phyloP scores from a whole-genome alignment of 2,888 invertebrate genomes.

The Chrysina gloriosa region DNA sequence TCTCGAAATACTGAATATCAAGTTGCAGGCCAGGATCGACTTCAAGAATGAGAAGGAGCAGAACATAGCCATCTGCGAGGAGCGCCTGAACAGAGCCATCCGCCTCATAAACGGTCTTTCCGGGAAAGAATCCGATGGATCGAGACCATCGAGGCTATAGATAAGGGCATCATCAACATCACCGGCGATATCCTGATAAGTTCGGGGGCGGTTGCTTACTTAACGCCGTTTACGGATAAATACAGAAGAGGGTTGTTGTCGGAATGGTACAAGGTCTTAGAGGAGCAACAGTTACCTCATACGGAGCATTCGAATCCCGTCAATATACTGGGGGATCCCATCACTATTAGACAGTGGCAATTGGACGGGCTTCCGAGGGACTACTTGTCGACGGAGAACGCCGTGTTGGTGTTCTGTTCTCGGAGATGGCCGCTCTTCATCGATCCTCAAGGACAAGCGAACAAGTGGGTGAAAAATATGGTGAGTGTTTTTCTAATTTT shows the following conservation, averaged over 20 bases:
- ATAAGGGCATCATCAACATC: constrained; percentile 69
- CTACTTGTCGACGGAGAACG: constrained; percentile 88
- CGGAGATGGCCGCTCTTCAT: constrained; percentile 91
- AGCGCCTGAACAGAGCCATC: constrained; percentile 82
- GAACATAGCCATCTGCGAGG: constrained; percentile 80
- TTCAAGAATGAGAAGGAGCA: constrained; percentile 78
- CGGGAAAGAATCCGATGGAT: constrained; percentile 76
- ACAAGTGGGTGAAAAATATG: constrained; percentile 92
- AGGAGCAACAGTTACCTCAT: constrained; percentile 72
- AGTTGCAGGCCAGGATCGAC: constrained; percentile 78
- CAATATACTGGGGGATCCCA: constrained; percentile 78
- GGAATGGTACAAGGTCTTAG: constrained; percentile 70
- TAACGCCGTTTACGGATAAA: constrained; percentile 81
- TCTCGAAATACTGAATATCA: constrained; percentile 78
- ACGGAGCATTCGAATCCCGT: constrained; percentile 76
- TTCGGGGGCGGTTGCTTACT: constrained; percentile 80
- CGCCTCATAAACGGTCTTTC: constrained; percentile 68
- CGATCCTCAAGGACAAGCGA: constrained; percentile 93
- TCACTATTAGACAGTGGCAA: constrained; percentile 84
- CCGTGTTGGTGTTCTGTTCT: constrained; percentile 85
- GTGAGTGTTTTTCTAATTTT: too few relatives aligned
- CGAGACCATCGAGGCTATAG: constrained; percentile 72
- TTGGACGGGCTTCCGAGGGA: constrained; percentile 88
- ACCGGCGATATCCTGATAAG: constrained; percentile 80
- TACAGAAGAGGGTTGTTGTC: constrained; percentile 70